phyloP scores from a whole-genome alignment of 2,797 vertebrate genomes.

The Simalia tracyae region DNA sequence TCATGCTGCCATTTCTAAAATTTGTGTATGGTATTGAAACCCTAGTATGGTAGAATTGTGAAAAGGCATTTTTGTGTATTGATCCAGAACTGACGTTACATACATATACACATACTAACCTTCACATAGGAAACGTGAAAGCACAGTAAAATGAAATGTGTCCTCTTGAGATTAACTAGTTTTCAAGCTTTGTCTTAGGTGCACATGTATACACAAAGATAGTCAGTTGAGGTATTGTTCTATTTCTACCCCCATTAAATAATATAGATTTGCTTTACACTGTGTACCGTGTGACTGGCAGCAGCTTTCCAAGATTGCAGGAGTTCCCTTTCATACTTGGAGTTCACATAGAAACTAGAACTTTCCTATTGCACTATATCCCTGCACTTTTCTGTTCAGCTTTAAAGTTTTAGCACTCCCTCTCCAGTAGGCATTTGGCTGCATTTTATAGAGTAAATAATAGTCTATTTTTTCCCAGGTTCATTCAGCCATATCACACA shows the following conservation, averaged over 20 bases:
- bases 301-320: neutral
- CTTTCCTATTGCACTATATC: neutral
- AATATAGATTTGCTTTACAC: neutral
- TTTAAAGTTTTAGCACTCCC: neutral
- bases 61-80: neutral
- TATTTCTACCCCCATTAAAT: neutral
- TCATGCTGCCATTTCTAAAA: neutral
- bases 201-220: neutral
- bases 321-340: neutral
- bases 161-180: neutral
- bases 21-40: neutral
- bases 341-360: neutral
- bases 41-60: neutral
- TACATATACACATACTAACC: neutral
- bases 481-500: neutral
- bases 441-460: neutral
- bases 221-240: neutral
- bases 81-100: neutral
- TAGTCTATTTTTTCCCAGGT: neutral
- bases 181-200: neutral
- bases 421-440: neutral
- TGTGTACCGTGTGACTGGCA: neutral
- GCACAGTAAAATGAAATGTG: neutral
- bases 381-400: neutral
- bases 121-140: neutral